Percentiles rank a stretch among this genome's conserved stretches.
phyloP scores from a whole-genome alignment of 2,113 vertebrate species.

The Alexandromys fortis region DNA sequence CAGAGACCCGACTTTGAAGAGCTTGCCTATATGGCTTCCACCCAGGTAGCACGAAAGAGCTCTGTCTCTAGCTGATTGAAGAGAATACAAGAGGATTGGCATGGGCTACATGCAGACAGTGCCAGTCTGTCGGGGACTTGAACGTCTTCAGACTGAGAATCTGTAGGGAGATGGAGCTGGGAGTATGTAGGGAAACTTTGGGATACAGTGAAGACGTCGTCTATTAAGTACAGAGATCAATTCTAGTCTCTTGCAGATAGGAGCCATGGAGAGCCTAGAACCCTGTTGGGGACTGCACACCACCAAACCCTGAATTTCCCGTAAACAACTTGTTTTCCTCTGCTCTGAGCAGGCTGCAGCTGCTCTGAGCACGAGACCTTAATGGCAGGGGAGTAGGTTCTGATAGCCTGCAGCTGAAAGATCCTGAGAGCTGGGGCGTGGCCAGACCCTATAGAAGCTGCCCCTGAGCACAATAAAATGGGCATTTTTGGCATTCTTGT shows the following conservation, averaged over 20 bases:
- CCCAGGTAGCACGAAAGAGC: neutral
- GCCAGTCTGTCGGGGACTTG: neutral
- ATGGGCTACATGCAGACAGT: fast-evolving
- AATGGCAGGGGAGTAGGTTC: no score
- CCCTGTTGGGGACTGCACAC: no score
- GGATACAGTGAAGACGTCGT: neutral
- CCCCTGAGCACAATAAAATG: no score
- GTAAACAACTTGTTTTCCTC: no score
- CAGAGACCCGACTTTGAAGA: neutral
- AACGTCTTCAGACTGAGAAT: neutral
- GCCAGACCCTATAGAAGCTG: no score
- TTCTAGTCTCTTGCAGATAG: no score
- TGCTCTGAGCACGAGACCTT: no score
- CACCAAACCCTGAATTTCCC: no score
- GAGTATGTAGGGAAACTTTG: fast-evolving
- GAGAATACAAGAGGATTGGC: neutral
- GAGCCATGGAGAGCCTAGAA: neutral
- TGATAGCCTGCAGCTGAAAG: no score
- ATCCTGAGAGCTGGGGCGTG: no score
- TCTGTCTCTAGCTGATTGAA: neutral
- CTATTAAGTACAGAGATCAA: neutral
- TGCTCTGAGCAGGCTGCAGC: no score
- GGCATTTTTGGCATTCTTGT: no score
- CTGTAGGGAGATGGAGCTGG: neutral
- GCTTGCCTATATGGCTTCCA: neutral